Base-by-base conservation (phyloP, 1,140 invertebrate species). In the Tetraneura akinire region DNA sequence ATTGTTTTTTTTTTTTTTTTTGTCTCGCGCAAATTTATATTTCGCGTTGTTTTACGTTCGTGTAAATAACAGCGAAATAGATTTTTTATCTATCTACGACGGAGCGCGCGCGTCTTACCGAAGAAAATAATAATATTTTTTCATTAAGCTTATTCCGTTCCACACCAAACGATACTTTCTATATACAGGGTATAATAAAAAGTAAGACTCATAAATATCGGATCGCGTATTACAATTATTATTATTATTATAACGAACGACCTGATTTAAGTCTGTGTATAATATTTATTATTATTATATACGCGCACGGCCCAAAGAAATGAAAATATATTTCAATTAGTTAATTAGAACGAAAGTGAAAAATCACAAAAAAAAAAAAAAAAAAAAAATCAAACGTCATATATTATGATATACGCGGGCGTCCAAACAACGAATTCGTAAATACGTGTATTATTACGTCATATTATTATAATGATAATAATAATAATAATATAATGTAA, bases 301-400 rank as follows among this genome's bases (percentile, higher is more conserved):
- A n/a, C n/a, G 32, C 18, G n/a, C 32, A 62, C 29, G 60, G 11
- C 60, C 29, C 26, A 1, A 60, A 18, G n/a, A 62, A 9, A 62
- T 62, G 16, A 32, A 32, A 32, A 62, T 62, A 32, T 62, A 62
- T 37, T 62, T 32, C 26, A 62, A 62, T 62, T 62, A 37, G n/a
- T 62, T 62, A 62, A 62, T 18, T 62, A 18, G 8, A 62, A 32
- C 13, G 29, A 9, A 62, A 29, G 57, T 32, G 26, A 14, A 16
- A 45, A 45, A 45, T 23, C 2, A 32, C 10, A 45, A 45, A 16
- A 62, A 26, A 29, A 29, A 16, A 29, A 60, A 60, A 2, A 32
- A 29, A 16, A 62, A 26, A 8, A 18, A 32, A 2, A n/a, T n/a
- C n/a, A n/a, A n/a, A n/a, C n/a, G n/a, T n/a, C n/a, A n/a, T n/a